Conservation (phyloP, 2,797 vertebrate genomes). For the Buphagus erythrorhynchus region DNA sequence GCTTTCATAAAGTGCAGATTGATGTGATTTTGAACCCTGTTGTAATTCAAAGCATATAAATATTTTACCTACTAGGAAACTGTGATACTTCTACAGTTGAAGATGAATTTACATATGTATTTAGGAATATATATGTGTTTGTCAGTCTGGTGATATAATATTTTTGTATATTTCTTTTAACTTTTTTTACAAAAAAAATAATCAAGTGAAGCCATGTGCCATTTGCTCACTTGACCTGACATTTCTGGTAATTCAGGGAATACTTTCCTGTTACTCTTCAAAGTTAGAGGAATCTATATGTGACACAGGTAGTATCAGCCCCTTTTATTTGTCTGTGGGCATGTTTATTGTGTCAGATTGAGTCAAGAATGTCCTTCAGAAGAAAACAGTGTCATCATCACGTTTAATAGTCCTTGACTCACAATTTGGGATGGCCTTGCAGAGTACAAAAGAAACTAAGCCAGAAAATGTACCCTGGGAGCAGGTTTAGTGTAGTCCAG, state of each 20-base stretch:
- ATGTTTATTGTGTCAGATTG: background rate
- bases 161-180: background rate
- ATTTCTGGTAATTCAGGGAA: background rate
- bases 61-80: background rate
- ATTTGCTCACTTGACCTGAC: background rate
- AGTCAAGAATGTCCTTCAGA: background rate
- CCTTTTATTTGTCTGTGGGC: background rate
- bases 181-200: too few species aligned
- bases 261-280: background rate
- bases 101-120: background rate
- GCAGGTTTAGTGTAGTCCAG: background rate
- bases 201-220: rapidly evolving
- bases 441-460: background rate
- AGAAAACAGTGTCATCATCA: background rate
- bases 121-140: background rate
- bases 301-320: background rate
- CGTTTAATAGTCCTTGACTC: background rate
- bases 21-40: background rate
- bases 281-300: background rate
- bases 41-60: background rate
- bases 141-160: background rate
- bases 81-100: background rate
- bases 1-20: background rate
- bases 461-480: background rate
- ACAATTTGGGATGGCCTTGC: background rate